Conservation (phyloP, 1,140 invertebrate genomes). For the Tetragonula clypearis region DNA sequence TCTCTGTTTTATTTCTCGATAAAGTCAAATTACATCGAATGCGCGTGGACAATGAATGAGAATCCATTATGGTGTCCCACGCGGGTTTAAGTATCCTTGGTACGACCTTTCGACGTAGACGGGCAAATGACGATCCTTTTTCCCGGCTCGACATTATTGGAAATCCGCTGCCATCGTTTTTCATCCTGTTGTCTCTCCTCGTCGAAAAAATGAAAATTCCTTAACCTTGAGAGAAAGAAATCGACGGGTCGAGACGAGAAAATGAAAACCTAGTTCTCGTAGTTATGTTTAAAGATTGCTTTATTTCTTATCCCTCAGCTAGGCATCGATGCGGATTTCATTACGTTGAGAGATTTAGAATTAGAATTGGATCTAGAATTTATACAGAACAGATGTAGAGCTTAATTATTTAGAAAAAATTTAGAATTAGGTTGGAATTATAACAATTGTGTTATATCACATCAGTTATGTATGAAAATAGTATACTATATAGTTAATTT, state of each 20-base stretch:
- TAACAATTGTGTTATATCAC: no score
- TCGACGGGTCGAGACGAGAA: background rate
- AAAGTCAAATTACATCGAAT: conserved; percentile 17
- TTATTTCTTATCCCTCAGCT: background rate
- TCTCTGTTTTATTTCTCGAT: background rate
- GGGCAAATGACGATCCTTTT: background rate
- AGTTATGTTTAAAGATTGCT: no score
- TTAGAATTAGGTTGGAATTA: no score
- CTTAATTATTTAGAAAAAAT: no score
- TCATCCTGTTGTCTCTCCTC: no score
- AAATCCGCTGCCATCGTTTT: background rate
- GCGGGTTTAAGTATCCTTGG: no score
- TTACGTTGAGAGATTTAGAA: no score
- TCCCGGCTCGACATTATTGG: background rate
- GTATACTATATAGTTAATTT: background rate
- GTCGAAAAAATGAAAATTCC: background rate
- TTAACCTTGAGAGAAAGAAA: background rate
- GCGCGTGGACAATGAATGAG: conserved; percentile 7
- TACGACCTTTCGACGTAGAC: background rate
- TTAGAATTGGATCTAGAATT: no score
- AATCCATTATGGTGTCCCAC: background rate
- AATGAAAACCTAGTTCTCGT: background rate
- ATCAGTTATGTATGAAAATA: background rate
- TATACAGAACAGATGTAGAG: no score
- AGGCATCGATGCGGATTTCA: no score